Base-by-base conservation (phyloP, 1,140 invertebrate genomes). In the Tetranychus urticae region DNA sequence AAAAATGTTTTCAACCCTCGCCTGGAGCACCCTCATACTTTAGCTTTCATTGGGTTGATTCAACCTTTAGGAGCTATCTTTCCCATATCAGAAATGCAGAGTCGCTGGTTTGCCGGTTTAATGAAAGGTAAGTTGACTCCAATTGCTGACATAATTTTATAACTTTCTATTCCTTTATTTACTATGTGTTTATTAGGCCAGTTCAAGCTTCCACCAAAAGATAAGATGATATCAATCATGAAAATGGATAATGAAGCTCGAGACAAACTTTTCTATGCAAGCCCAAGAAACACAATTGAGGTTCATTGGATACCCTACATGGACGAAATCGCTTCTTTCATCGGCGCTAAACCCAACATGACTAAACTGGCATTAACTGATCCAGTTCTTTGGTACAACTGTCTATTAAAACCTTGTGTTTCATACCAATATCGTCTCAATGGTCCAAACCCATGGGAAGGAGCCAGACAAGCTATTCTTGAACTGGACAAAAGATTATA, bases 21-120 rank as follows among this genome's bases (percentile, higher is more conserved):
- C 37, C 62, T 59, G 37, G 36, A 48, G 48, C 69, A 70, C 61
- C 23, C 63, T 60, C 39, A 63, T 1, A 72, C 71, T 3, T 59
- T 78, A 55, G 73, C 72, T 35, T 66, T 78, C 8, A 76, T 78
- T 61, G 77, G 77, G 0, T 69, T 74, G 36, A 66, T 76, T 54
- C 77, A 78, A 66, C 75, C 77, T 47, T 65, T 75, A 48, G 76
- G 77, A 39, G 69, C 74, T 42, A 67, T 79, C 14, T 70, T 75
- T 61, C 77, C 77, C 8, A 72, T 78, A 54, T 68, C 72, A 14
- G 77, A 78, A 67, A 71, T 79, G 37, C 67, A 68, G 36, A 46
- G 62, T 2, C 63, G 67, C 23, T 68, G 66, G 65, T 68, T 65
- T 55, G 65, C 58, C 1, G 50, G n/a, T n/a, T n/a, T 52, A 33